phyloP scores from a whole-genome alignment of 2,888 invertebrate genomes.

The Lycia hirtaria region DNA sequence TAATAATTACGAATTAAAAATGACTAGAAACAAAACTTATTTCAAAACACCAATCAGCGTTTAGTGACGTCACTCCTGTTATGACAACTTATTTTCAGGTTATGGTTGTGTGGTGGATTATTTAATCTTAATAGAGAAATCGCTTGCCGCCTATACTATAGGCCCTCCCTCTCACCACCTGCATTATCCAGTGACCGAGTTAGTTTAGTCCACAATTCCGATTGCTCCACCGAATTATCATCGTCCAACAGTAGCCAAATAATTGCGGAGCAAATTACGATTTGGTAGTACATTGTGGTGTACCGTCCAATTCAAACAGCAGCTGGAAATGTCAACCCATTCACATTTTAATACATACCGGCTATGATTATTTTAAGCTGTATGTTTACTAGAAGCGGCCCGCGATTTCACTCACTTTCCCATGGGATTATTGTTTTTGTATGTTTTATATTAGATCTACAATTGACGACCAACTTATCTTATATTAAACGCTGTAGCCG shows the following conservation, averaged over 20 bases:
- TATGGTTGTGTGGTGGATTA: too few relatives aligned
- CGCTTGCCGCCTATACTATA: conserved; percentile 5
- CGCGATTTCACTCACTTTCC: too few relatives aligned
- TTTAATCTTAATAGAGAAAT: too few relatives aligned
- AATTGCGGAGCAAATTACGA: conserved; percentile 23
- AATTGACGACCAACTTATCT: too few relatives aligned
- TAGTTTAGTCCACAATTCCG: conserved; percentile 33
- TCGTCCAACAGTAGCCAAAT: conserved; percentile 13
- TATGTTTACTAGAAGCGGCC: background rate
- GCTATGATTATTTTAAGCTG: background rate
- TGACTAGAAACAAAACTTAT: too few relatives aligned
- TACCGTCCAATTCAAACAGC: background rate
- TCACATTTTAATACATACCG: background rate
- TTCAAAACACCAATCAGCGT: too few relatives aligned
- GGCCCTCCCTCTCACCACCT: conserved; percentile 26
- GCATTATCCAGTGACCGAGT: conserved; percentile 41
- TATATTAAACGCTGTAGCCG: too few relatives aligned
- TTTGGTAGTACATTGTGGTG: conserved; percentile 14
- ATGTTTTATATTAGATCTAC: too few relatives aligned
- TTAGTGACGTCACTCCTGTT: too few relatives aligned
- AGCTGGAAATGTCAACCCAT: conserved; percentile 9
- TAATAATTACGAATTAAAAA: too few relatives aligned
- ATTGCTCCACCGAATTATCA: conserved; percentile 22
- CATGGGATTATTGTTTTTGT: too few relatives aligned
- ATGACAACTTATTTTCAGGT: too few relatives aligned